phyloP scores from a whole-genome alignment of 1,140 invertebrate genomes.

The Zophobas atratus region DNA sequence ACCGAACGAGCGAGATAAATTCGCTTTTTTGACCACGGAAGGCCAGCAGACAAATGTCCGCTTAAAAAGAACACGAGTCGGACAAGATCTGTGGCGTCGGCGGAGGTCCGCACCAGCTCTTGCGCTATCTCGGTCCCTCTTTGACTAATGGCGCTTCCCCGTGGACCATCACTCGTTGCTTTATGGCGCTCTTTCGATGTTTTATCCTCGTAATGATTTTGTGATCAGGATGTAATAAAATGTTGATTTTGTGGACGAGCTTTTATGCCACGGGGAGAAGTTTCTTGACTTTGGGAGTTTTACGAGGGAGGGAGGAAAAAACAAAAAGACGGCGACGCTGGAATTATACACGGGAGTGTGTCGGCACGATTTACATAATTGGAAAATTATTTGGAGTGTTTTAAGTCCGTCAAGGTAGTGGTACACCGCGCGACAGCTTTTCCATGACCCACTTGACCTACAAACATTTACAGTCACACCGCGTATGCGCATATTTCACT shows the following conservation, averaged over 20 bases:
- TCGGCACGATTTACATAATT: no score
- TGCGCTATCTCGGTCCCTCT: constrained; percentile 27
- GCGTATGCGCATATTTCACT: no score
- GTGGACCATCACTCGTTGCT: constrained; percentile 46
- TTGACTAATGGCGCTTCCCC: constrained; percentile 55
- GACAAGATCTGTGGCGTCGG: constrained; percentile 24
- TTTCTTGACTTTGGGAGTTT: no score
- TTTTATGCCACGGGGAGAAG: not conserved
- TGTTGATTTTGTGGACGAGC: constrained; percentile 51
- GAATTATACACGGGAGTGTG: no score
- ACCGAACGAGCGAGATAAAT: constrained; percentile 15
- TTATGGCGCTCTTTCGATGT: constrained; percentile 49
- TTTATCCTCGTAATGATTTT: constrained; percentile 54
- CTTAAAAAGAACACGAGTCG: constrained; percentile 26
- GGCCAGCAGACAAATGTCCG: constrained; percentile 14
- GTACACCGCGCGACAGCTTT: no score
- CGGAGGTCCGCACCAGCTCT: not conserved
- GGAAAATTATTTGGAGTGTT: no score
- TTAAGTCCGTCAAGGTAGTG: no score
- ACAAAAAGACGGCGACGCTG: no score
- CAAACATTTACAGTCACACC: no score
- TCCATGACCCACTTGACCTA: no score
- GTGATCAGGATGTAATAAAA: constrained; percentile 56
- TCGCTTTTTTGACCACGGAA: constrained; percentile 2
- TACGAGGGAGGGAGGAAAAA: no score